Base-by-base conservation (phyloP, 2,888 invertebrate genomes). In the Thymelicus acteon region DNA sequence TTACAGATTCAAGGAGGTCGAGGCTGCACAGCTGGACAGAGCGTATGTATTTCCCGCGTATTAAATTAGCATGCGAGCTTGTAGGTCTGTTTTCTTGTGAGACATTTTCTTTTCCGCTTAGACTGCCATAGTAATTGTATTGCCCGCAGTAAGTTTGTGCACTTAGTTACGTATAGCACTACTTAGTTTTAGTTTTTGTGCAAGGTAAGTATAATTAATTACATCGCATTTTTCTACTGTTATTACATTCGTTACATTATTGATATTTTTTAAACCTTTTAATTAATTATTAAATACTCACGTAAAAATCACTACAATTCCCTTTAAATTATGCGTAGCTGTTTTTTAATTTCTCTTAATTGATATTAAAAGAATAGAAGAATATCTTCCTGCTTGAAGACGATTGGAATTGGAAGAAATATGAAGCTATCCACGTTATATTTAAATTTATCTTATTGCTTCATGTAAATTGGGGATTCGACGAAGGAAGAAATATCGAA, bases 1-100 rank as follows among this genome's bases (percentile, higher is more conserved):
- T 97, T 96, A 85, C 96, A 97, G 97, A 96, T 96, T 96, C 96
- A 97, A 96, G 96, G 96, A 97, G 95, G 95, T 96, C 88, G 96
- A 97, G 95, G 96, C 96, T 90, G 96, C 96, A 85, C 95, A 95
- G 81, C 91, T 96, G 95, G 97, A 97, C 94, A 95, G 96, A 96
- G 95, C 96, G 96, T 96, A 96, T 95, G 97, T 97, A 97, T 89
- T 90, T 87, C 87, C 87, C 87, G 88, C 85, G 78, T 80, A 62
- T 81, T 81, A 78, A 54, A 77, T 76, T 81, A 80, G 86, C 88
- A 89, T 85, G 77, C 76, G 79, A 81, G 80, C 81, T 86, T 86
- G 76, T 81, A 77, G 76, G 79, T 90, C 60, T 19, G 57, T 91
- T 84, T 87, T 48, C 40, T 13, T 12, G 39, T 67, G 4, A 54